Conservation (phyloP, 2,888 invertebrate genomes). For the Bibio marci region DNA sequence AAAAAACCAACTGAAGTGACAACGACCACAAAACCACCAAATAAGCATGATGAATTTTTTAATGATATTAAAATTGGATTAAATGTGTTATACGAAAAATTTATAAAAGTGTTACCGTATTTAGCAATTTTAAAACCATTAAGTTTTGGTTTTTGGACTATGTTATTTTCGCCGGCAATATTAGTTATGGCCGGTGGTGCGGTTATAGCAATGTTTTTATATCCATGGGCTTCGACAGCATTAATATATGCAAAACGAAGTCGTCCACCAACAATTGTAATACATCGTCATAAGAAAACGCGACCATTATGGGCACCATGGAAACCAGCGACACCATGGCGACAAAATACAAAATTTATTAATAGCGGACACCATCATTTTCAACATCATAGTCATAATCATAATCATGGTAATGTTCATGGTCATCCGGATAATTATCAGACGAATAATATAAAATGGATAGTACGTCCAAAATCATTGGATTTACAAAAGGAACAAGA, state of each 20-base stretch:
- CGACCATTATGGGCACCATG: neutral
- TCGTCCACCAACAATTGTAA: conserved; percentile 4
- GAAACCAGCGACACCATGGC: too few relatives aligned
- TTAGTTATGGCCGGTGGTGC: conserved; percentile 43
- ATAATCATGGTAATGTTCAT: too few relatives aligned
- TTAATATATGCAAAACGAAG: neutral
- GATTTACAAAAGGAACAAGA: too few relatives aligned
- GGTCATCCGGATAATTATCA: too few relatives aligned
- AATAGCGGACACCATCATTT: too few relatives aligned
- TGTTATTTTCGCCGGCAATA: conserved; percentile 44
- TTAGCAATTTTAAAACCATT: conserved; percentile 39
- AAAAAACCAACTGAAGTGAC: neutral
- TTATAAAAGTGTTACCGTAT: conserved; percentile 26
- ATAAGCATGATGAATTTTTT: neutral
- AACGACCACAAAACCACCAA: neutral
- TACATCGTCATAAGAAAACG: conserved; percentile 8
- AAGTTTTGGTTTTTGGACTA: conserved; percentile 37
- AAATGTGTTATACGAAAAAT: neutral
- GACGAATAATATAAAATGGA: too few relatives aligned
- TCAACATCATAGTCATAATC: too few relatives aligned
- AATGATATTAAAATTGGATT: conserved; percentile 20
- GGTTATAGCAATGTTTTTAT: conserved; percentile 40
- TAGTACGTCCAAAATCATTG: too few relatives aligned
- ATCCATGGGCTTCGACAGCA: conserved; percentile 44
- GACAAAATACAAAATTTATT: too few relatives aligned